Base-by-base conservation (phyloP, 2,113 vertebrate species). In the Myxocyprinus asiaticus region DNA sequence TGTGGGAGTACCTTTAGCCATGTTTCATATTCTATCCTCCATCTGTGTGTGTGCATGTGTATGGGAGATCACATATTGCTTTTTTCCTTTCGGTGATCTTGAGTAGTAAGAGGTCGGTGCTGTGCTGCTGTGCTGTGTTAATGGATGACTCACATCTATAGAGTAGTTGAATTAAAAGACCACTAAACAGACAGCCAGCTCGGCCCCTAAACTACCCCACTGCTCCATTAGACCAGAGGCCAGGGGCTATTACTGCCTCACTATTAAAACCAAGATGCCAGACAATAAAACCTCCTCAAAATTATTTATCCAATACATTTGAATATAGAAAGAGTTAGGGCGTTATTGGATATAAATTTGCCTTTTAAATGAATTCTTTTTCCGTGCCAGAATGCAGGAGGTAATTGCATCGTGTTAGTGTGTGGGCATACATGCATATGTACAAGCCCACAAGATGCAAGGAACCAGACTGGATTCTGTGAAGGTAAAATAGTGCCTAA, bases 81-180 rank as follows among this genome's bases (percentile, higher is more conserved):
- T 56, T 33, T 33, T 51, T 47, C 67, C 62, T 42, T 73, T 64
- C 43, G 47, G 11, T 50, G 67, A 33, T 78, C 43, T 50, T 15
- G 22, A 33, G 22, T 22, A 47, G 44, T 73, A 55, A 68, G 56
- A 47, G 79, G 10, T 64, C 62, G 22, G 22, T 33, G 22, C 22
- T 61, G 22, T 33, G 1, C 45, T 56, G 8, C 6, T 69, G 17
- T 4, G 5, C 56, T 9, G 51, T 74, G 79, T 55, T 75, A 84
- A 84, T 48, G 33, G 11, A 70, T 81, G 69, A 81, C 58, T 76
- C 79, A 76, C 59, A 6, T 33, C 22, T 62, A 67, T 51, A 67
- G 11, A 83, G 61, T 33, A 17, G 48, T 77, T 76, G 44, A 50
- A 65, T 79, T 66, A 67, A 77, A 63, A 33, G 4, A 44, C 56